Base-by-base conservation (phyloP, 92 coral and sea anemone genomes). In the Paramuricea clavata region DNA sequence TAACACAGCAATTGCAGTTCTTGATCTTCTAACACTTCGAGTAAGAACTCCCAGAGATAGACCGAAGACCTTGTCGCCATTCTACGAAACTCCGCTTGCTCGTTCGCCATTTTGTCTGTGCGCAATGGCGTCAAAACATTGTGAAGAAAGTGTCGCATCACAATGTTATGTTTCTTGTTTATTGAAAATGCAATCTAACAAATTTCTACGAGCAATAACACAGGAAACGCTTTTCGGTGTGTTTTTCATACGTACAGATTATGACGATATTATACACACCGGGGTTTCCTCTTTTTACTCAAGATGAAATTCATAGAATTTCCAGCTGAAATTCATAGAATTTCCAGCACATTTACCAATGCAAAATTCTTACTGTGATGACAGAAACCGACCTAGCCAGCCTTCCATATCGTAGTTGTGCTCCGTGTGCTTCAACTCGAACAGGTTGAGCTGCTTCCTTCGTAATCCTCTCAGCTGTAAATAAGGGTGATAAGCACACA, bases 21-120 rank as follows among this genome's bases (percentile, higher is more conserved):
- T 28, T 96, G 94, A 69, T 96, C 99, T 9, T 95, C 98, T 4
- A 96, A 87, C 56, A 96, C 67, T 62, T 96, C 99, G 21, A 96
- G 93, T 0, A 96, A 85, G 82, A 96, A 96, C 35, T 96, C 99
- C 99, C 99, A 96, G 27, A 96, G 86, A 60, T 96, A 98, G 62
- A 94, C 93, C 11, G 99, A 95, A 17, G 92, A 88, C 77, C 90
- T 88, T 22, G 81, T 91, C 1, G 89, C 35, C 83, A 57, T 22
- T 50, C 25, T 77, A 5, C 49, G 83, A 36, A 12, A 36, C 17
- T 62, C 70, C 6, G 35, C 35, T 11, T 28, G 70, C 35, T 5
- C 6, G 19, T 31, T 10, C 6, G 70, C 70, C 70, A 62, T 62
- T 56, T 56, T 56, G 64, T 23, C 4, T 17, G 21, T 56, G 44